Conservation (phyloP, 2,888 invertebrate species). For the Tipula vernalis region DNA sequence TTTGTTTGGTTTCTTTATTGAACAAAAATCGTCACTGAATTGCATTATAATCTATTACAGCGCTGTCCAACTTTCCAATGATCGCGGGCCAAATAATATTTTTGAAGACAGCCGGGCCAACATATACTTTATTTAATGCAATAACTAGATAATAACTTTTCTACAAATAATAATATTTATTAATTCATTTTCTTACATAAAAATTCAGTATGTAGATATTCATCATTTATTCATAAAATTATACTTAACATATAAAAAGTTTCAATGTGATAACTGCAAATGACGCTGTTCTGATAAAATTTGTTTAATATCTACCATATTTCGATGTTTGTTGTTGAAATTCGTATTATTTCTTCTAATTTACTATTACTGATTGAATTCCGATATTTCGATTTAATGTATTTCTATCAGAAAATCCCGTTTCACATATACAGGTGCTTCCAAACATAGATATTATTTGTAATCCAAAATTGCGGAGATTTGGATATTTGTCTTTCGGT, state of each 20-base stretch:
- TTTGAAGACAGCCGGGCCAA: constrained; percentile 6
- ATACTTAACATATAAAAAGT: background rate
- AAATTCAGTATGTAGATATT: background rate
- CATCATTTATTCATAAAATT: background rate
- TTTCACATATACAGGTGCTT: background rate
- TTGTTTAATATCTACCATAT: background rate
- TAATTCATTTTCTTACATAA: background rate
- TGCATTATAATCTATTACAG: too few species aligned
- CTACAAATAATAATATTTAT: background rate
- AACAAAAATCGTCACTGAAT: too few species aligned
- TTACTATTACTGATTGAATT: too few species aligned
- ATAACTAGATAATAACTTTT: constrained; percentile 6
- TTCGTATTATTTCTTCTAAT: too few species aligned
- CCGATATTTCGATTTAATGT: too few species aligned
- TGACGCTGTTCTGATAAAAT: background rate
- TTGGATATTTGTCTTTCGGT: background rate
- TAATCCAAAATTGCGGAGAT: background rate
- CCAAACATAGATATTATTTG: background rate
- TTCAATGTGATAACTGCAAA: background rate
- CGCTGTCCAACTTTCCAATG: constrained; percentile 5
- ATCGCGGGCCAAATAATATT: constrained; percentile 5
- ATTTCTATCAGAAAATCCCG: too few species aligned
- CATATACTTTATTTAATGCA: constrained; percentile 8
- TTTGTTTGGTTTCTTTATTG: too few species aligned
- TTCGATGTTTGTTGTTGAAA: background rate